phyloP scores from a whole-genome alignment of 2,797 vertebrate genomes.

The Myotis pilosus region DNA sequence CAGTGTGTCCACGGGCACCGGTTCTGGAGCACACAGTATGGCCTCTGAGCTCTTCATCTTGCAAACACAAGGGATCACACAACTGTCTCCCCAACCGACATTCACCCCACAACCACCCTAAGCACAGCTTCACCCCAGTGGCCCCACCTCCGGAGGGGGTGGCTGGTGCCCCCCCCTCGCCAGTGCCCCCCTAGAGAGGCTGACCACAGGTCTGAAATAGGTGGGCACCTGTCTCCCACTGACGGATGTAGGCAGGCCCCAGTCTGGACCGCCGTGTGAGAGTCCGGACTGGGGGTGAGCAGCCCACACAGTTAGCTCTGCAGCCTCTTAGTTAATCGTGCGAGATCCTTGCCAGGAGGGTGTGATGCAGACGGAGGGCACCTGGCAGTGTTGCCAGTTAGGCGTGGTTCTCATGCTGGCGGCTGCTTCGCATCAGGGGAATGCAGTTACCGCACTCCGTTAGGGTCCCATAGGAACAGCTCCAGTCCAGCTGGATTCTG shows the following conservation, averaged over 20 bases:
- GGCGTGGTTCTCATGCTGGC: accelerated
- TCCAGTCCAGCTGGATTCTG: conserved; percentile 51
- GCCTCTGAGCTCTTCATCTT: background rate
- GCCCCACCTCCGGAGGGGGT: accelerated
- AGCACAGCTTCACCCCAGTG: background rate
- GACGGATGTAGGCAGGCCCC: accelerated
- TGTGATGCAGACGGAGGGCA: background rate
- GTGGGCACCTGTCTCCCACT: background rate
- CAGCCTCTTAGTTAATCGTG: accelerated
- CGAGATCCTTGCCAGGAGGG: background rate
- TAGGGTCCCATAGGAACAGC: background rate
- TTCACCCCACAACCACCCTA: background rate
- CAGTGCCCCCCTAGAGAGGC: too few species aligned
- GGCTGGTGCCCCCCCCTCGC: too few species aligned
- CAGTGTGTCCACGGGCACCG: accelerated
- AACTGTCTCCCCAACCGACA: accelerated
- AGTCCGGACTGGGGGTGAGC: background rate
- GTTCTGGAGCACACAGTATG: accelerated
- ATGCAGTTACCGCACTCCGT: accelerated
- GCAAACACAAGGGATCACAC: accelerated
- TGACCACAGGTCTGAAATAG: background rate
- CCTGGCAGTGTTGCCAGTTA: background rate
- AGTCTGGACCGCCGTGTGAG: accelerated
- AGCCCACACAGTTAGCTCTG: too few species aligned
- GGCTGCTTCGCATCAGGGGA: background rate